Percentiles rank a stretch among this genome's conserved stretches.
These are phyloP conservation scores for Neosilurus mollespiculum DNA, from an alignment of 2,797 vertebrate species.

Conservation along the genomic window DNA sequence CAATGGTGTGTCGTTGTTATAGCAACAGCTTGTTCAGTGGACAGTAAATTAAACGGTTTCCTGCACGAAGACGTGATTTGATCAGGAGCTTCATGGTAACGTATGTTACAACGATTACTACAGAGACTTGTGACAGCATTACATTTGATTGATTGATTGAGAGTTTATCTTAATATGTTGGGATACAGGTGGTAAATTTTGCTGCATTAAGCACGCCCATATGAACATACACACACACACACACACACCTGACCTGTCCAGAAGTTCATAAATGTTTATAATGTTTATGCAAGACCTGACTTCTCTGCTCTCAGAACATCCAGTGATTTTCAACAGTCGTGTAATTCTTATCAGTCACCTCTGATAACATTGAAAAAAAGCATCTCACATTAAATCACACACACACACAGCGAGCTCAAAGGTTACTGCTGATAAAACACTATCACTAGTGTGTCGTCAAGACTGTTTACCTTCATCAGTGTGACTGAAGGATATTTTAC, in stretches of 20 bases:
- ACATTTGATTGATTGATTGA: too few species aligned
- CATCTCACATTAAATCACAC: conserved; percentile 40
- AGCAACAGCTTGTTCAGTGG: not conserved
- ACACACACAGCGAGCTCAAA: conserved; percentile 28
- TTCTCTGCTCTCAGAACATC: not conserved
- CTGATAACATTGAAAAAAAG: conserved; percentile 33
- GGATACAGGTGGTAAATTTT: not conserved
- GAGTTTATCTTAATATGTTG: not conserved
- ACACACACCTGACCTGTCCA: not conserved
- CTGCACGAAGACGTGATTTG: not conserved
- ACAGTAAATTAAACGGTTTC: too few species aligned
- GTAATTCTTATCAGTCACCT: not conserved
- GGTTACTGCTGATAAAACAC: conserved; percentile 33
- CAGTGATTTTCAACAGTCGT: not conserved
- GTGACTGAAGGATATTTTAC: not conserved
- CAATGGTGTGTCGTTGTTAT: not conserved
- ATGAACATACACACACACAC: not conserved
- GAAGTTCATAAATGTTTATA: not conserved
- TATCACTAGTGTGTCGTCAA: not conserved
- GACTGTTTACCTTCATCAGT: not conserved
- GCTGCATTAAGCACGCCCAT: not conserved
- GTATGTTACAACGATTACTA: not conserved
- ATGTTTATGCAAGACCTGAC: not conserved
- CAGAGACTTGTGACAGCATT: not conserved
- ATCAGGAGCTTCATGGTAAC: not conserved